Evolutionary conservation across 2,888 invertebrate genomes (phyloP).

Genomic region (Machimus atricapillus): DNA sequence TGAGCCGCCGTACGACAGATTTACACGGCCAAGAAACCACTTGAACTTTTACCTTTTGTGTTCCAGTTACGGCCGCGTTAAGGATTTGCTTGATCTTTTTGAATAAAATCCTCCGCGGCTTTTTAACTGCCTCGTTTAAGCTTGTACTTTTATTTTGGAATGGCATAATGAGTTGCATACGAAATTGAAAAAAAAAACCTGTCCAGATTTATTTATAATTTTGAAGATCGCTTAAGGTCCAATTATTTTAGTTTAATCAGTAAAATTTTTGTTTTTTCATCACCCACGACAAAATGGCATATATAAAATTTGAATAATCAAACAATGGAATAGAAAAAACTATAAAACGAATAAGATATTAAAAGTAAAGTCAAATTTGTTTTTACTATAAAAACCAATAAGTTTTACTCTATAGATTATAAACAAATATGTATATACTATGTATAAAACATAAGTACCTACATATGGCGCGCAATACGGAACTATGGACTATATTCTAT

Average conservation of each 20-base stretch:
- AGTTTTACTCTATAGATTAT: too few species aligned
- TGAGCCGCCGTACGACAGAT: conserved; percentile 7
- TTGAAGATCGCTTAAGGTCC: not conserved
- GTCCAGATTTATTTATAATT: not conserved
- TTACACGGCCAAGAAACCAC: not conserved
- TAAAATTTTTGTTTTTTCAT: too few species aligned
- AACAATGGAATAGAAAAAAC: too few species aligned
- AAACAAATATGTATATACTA: too few species aligned
- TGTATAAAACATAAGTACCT: too few species aligned
- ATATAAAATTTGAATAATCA: too few species aligned
- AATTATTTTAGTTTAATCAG: not conserved
- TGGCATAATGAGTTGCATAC: not conserved
- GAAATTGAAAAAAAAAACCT: not conserved
- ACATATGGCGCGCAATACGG: too few species aligned
- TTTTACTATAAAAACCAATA: too few species aligned
- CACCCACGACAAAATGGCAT: too few species aligned
- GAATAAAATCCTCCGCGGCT: not conserved
- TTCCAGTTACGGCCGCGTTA: not conserved
- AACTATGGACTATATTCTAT: too few species aligned
- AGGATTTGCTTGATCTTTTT: not conserved
- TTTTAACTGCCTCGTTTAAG: not conserved
- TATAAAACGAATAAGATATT: too few species aligned
- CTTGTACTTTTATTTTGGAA: not conserved
- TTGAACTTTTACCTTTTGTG: conserved; percentile 16
- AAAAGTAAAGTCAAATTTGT: too few species aligned